Percentiles rank a stretch among this genome's conserved stretches.
Evolutionary conservation across 2,797 vertebrate genomes (phyloP).

Genomic region (Mallotus villosus): DNA sequence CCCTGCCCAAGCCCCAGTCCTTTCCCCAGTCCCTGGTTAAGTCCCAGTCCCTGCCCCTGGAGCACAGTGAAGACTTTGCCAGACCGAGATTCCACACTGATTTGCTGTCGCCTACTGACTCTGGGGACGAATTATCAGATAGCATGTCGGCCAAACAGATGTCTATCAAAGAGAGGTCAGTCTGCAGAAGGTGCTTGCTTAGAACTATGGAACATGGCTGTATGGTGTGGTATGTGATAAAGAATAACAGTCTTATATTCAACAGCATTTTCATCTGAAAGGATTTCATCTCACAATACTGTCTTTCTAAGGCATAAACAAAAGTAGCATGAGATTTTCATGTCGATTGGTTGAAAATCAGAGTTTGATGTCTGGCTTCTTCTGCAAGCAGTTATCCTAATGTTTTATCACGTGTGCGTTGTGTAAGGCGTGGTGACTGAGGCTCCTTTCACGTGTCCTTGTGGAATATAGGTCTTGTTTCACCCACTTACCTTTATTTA

Average conservation of each 20-base stretch:
- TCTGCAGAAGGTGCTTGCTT: neutral
- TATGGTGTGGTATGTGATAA: neutral
- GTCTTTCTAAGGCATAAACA: neutral
- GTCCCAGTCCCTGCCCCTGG: constrained; percentile 60
- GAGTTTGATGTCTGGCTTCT: neutral
- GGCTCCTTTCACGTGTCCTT: constrained; percentile 7
- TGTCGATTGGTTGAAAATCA: no score
- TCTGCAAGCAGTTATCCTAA: neutral
- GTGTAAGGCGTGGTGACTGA: constrained; percentile 23
- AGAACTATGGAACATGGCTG: neutral
- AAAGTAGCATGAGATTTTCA: neutral
- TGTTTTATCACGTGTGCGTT: constrained; percentile 10
- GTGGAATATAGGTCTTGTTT: constrained; percentile 28
- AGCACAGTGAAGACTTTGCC: constrained; percentile 55
- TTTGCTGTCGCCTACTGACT: constrained; percentile 65
- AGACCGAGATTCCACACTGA: constrained; percentile 53
- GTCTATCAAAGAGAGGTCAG: constrained; percentile 97
- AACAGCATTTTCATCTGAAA: neutral
- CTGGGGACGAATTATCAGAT: constrained; percentile 74
- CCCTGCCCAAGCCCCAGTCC: constrained; percentile 65
- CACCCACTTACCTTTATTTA: constrained; percentile 11
- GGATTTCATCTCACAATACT: neutral
- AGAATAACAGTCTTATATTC: no score
- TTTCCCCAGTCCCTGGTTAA: constrained; percentile 62
- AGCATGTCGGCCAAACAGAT: constrained; percentile 85